Conservation (phyloP, 1,140 invertebrate species). For the Camponotus pennsylvanicus region DNA sequence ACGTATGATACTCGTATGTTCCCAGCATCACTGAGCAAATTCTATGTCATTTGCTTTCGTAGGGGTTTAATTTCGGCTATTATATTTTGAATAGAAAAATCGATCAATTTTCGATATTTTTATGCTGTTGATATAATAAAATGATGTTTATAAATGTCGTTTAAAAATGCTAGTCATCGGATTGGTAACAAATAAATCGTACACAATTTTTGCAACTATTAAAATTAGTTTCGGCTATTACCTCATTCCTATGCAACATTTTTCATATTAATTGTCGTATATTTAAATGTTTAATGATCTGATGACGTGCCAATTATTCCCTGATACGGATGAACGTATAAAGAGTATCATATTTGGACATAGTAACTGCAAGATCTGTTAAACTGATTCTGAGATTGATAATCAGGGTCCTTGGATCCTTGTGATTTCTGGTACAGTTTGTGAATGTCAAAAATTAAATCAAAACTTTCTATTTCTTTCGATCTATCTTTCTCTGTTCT, state of each 20-base stretch:
- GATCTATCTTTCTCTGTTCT: not conserved
- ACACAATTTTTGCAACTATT: not conserved
- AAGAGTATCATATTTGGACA: not conserved
- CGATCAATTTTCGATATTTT: not conserved
- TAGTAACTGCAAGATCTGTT: not conserved
- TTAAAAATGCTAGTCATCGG: not conserved
- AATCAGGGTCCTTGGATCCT: not conserved
- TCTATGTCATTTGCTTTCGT: not conserved
- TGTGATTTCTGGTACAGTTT: not conserved
- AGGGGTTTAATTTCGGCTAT: not conserved
- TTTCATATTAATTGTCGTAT: not conserved
- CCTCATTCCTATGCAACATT: not conserved
- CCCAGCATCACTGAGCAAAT: constrained; percentile 7
- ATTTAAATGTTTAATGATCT: not conserved
- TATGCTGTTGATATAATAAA: not conserved
- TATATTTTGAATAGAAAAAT: not conserved
- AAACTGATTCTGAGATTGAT: not conserved
- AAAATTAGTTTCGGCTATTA: constrained; percentile 12
- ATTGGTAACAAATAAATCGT: not conserved
- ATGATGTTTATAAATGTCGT: not conserved
- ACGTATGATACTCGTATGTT: not conserved
- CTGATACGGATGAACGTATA: not conserved
- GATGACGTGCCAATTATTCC: not conserved
- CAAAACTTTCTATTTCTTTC: not conserved
- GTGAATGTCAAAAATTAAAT: not conserved